phyloP scores from a whole-genome alignment of 2,797 vertebrate species.

The Urophycis tenuis region DNA sequence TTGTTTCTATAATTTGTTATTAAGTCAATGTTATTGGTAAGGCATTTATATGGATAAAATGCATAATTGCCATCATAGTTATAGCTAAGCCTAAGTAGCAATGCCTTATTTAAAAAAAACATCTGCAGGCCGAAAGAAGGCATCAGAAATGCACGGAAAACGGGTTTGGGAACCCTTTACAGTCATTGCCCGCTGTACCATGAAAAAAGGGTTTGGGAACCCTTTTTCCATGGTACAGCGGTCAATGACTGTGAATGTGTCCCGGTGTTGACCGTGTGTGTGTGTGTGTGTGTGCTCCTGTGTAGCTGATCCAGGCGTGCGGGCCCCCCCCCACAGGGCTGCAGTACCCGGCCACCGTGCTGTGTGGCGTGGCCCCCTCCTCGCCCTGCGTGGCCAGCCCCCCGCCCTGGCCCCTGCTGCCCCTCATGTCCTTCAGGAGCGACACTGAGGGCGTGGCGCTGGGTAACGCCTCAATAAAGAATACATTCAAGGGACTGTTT shows the following conservation, averaged over 20 bases:
- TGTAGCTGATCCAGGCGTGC: constrained; percentile 75
- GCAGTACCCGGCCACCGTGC: constrained; percentile 77
- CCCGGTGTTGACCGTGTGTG: background rate
- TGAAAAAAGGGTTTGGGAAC: no score
- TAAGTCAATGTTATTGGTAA: background rate
- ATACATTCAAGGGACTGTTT: no score
- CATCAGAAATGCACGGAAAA: no score
- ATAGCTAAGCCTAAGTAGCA: no score
- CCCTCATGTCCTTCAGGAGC: constrained; percentile 79
- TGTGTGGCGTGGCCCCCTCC: constrained; percentile 73
- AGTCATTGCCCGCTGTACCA: no score
- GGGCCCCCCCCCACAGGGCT: constrained; percentile 41
- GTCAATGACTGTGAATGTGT: background rate
- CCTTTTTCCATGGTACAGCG: no score
- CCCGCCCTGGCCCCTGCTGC: constrained; percentile 75
- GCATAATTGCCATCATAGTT: no score
- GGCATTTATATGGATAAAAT: no score
- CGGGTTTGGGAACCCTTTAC: no score
- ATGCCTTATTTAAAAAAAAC: no score
- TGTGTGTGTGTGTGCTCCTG: background rate
- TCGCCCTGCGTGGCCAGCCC: constrained; percentile 68
- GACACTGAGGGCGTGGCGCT: constrained; percentile 74
- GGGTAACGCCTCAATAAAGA: constrained; percentile 46
- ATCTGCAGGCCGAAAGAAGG: no score
- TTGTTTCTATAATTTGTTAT: background rate